Conservation (phyloP, 2,797 vertebrate species). For the Threskiornis aethiopicus region DNA sequence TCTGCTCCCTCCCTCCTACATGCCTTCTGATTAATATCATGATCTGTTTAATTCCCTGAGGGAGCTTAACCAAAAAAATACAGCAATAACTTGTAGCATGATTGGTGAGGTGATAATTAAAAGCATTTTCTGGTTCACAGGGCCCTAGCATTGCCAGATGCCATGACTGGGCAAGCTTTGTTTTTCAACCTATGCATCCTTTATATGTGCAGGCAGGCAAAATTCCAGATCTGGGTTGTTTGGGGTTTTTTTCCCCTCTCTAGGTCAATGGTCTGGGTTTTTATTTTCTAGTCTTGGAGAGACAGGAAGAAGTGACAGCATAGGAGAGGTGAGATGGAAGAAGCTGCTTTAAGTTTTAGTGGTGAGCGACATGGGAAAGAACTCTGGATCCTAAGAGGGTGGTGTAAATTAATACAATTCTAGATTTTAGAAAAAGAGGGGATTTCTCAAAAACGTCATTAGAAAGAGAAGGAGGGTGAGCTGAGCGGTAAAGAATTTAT, state of each 20-base stretch:
- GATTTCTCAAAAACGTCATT: background rate
- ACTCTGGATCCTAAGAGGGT: background rate
- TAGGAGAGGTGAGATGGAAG: background rate
- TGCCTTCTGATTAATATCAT: constrained; percentile 59
- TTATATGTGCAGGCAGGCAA: background rate
- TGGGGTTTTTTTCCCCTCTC: rapidly evolving
- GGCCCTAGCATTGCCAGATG: constrained; percentile 25
- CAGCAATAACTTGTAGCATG: constrained; percentile 56
- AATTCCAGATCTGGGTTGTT: background rate
- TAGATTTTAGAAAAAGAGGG: background rate
- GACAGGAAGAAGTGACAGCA: background rate
- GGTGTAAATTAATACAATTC: background rate
- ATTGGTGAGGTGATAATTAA: constrained; percentile 73
- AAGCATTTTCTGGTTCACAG: constrained; percentile 63
- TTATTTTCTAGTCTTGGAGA: background rate
- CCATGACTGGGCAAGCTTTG: background rate
- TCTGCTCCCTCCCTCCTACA: constrained; percentile 35
- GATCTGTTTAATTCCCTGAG: constrained; percentile 45
- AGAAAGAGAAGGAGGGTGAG: background rate
- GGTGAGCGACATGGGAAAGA: background rate
- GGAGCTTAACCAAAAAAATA: constrained; percentile 39
- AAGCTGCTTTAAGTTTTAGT: background rate
- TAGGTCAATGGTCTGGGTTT: background rate
- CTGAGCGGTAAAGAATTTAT: background rate
- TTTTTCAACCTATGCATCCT: constrained; percentile 4